Conservation (phyloP, 2,113 vertebrate genomes). For the Aepyceros melampus region DNA sequence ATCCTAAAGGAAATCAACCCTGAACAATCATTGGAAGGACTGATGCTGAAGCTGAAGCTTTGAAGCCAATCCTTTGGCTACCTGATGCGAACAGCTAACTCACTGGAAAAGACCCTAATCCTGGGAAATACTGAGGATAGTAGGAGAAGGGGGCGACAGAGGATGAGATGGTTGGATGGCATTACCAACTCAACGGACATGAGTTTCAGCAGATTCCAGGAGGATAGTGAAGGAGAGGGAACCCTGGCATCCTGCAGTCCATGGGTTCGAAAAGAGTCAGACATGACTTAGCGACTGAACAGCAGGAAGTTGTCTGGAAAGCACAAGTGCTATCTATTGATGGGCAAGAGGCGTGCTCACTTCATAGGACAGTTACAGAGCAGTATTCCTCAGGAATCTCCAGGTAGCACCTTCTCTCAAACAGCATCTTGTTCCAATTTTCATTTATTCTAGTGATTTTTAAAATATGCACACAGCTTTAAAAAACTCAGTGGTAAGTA, state of each 20-base stretch:
- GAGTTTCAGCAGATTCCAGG: not conserved
- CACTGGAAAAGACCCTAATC: not conserved
- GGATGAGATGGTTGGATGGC: not conserved
- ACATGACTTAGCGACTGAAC: not conserved
- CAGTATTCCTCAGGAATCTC: not conserved
- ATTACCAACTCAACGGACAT: not conserved
- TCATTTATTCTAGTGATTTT: not conserved
- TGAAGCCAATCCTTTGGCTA: not conserved
- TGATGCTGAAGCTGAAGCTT: not conserved
- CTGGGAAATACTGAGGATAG: not conserved
- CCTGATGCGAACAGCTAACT: not conserved
- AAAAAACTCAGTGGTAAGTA: conserved; percentile 24
- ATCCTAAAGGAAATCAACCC: not conserved
- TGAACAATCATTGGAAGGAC: not conserved
- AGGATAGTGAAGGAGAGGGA: not conserved
- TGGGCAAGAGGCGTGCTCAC: not conserved
- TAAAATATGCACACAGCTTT: conserved; percentile 11
- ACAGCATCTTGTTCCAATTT: conserved; percentile 13
- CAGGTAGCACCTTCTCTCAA: not conserved
- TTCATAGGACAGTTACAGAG: not conserved
- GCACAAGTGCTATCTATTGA: not conserved
- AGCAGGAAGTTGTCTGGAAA: not conserved
- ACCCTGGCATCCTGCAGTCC: not conserved
- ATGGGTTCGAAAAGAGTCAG: not conserved
- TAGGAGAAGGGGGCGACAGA: not conserved